phyloP scores from a whole-genome alignment of 2,797 vertebrate genomes.

The Sebastes cheni region DNA sequence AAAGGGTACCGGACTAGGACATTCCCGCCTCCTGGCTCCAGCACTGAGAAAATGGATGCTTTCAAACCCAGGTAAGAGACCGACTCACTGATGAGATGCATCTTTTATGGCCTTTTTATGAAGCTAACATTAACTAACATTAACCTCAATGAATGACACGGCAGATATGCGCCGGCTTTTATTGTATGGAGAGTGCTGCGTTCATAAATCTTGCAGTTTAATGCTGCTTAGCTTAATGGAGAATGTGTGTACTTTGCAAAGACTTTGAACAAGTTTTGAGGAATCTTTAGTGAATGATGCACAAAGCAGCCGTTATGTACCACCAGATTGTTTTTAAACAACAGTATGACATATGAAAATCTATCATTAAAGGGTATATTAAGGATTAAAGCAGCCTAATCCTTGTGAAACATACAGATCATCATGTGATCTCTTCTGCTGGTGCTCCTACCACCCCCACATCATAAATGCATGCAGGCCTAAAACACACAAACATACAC shows the following conservation, averaged over 20 bases:
- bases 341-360: not conserved
- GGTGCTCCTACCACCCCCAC: constrained; percentile 10
- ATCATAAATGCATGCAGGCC: constrained; percentile 17
- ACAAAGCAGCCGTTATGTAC: not conserved
- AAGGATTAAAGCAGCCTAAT: constrained; percentile 51
- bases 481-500: constrained; percentile 21
- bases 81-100: not conserved
- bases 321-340: not conserved
- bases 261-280: not conserved
- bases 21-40: constrained; percentile 80
- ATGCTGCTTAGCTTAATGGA: constrained; percentile 1
- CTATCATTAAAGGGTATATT: constrained; percentile 6
- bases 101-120: constrained; percentile 13
- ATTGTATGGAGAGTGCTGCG: not conserved
- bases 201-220: constrained; percentile 9
- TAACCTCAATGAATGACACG: not conserved
- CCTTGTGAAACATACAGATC: constrained; percentile 47
- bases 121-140: not conserved
- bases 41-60: constrained; percentile 69
- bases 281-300: not conserved
- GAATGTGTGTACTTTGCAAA: not conserved
- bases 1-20: constrained; percentile 87
- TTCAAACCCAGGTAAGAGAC: constrained; percentile 79
- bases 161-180: not conserved
- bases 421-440: constrained; percentile 38